Evolutionary conservation across 2,888 invertebrate species (phyloP).

Genomic region (Pterostichus niger): DNA sequence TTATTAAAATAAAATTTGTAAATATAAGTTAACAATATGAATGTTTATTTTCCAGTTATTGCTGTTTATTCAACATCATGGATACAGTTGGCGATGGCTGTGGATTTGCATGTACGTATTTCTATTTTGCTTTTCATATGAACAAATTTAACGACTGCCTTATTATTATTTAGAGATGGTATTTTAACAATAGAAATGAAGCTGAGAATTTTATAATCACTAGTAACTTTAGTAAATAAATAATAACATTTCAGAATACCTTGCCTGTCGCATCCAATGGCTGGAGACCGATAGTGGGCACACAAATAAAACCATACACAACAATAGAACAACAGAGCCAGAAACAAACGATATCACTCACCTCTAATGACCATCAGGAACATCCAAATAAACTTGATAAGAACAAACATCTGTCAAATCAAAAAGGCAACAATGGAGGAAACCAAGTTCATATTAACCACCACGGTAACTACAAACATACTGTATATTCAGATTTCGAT

Average conservation of each 20-base stretch:
- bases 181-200: background rate
- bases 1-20: too few relatives aligned
- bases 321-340: conserved; percentile 2
- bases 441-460: conserved; percentile 37
- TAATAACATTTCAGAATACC: conserved; percentile 70
- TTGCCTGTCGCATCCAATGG: conserved; percentile 80
- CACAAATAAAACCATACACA: conserved; percentile 56
- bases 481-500: too few relatives aligned
- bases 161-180: background rate
- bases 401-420: background rate
- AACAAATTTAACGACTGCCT: too few relatives aligned
- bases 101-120: conserved; percentile 42
- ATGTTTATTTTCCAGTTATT: conserved; percentile 39
- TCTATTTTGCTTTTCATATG: background rate
- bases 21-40: too few relatives aligned
- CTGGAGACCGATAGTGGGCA: conserved; percentile 82
- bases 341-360: conserved; percentile 31
- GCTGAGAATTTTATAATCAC: background rate
- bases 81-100: conserved; percentile 50
- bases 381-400: background rate
- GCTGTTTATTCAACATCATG: conserved; percentile 59
- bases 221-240: background rate
- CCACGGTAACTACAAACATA: conserved; percentile 59
- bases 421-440: background rate
- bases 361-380: conserved; percentile 1